Percentiles rank a stretch among this genome's conserved stretches.
These are phyloP conservation scores for Abramis brama DNA, from an alignment of 2,113 vertebrate species.

Conservation along the genomic window DNA sequence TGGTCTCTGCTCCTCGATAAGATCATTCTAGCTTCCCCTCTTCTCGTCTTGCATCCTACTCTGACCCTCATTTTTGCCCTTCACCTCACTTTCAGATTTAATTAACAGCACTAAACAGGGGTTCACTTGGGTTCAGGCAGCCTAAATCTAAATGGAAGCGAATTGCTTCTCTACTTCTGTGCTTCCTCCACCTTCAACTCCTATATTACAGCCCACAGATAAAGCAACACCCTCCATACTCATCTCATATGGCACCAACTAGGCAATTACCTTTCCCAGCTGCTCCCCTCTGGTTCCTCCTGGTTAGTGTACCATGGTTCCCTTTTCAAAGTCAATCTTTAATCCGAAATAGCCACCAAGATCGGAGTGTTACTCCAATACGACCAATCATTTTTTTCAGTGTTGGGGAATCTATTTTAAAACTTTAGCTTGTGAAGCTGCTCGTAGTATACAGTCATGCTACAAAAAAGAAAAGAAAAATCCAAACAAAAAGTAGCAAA, in stretches of 20 bases:
- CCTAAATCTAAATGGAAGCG: slow-evolving; percentile 59
- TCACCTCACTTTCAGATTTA: slow-evolving; percentile 63
- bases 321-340: slow-evolving; percentile 16
- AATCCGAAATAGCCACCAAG: background rate
- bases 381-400: background rate
- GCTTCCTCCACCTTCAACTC: slow-evolving; percentile 39
- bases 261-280: slow-evolving; percentile 56
- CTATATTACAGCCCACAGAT: slow-evolving; percentile 55
- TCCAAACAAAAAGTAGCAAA: background rate
- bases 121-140: slow-evolving; percentile 49
- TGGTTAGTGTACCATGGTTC: slow-evolving; percentile 43
- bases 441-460: background rate
- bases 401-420: background rate
- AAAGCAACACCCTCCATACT: slow-evolving; percentile 49
- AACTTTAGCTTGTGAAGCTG: background rate
- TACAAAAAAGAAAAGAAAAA: too few species aligned
- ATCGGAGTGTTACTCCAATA: background rate
- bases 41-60: slow-evolving; percentile 30
- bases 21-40: slow-evolving; percentile 54
- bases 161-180: slow-evolving; percentile 45
- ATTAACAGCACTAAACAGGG: slow-evolving; percentile 59
- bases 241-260: slow-evolving; percentile 32
- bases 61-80: slow-evolving; percentile 52
- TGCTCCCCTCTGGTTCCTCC: slow-evolving; percentile 39
- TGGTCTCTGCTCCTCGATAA: slow-evolving; percentile 37